Conservation (phyloP, 1,140 invertebrate genomes). For the Neoseiulus cucumeris region DNA sequence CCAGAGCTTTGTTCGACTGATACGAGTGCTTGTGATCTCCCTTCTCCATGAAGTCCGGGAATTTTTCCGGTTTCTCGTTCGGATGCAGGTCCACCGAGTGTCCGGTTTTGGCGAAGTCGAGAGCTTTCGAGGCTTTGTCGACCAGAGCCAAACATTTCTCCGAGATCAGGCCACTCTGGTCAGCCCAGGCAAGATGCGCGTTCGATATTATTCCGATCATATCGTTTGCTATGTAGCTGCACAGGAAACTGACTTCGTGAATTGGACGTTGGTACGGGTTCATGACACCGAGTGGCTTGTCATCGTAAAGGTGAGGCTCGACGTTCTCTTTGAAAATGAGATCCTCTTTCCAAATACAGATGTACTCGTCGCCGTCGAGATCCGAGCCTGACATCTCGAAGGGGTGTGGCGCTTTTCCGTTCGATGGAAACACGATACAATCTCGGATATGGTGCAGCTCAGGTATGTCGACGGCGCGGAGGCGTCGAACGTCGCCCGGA, state of each 20-base stretch:
- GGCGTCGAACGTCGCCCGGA: conserved; percentile 28
- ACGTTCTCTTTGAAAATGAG: conserved; percentile 19
- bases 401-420: conserved; percentile 27
- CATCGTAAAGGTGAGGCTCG: background rate
- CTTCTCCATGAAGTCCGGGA: conserved; percentile 24
- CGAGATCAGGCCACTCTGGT: conserved; percentile 21
- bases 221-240: conserved; percentile 22
- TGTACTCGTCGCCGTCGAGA: conserved; percentile 29
- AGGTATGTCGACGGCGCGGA: conserved; percentile 25
- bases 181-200: conserved; percentile 23
- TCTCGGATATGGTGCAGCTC: conserved; percentile 26
- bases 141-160: conserved; percentile 21
- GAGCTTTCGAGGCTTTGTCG: conserved; percentile 19
- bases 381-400: conserved; percentile 30
- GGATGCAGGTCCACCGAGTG: conserved; percentile 13
- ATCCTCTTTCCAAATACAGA: conserved; percentile 25
- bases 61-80: conserved; percentile 20
- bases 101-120: conserved; percentile 25
- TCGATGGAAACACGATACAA: conserved; percentile 29
- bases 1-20: conserved; percentile 21
- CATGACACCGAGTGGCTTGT: conserved; percentile 23
- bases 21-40: conserved; percentile 20
- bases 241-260: conserved; percentile 23
- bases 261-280: conserved; percentile 22
- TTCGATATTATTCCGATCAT: conserved; percentile 22